A percentile compares a stretch with the other conserved stretches of the same genome.
These are phyloP conservation scores for Chrysomallon squamiferum DNA, from an alignment of 1,140 invertebrate genomes.

Conservation along the genomic window DNA sequence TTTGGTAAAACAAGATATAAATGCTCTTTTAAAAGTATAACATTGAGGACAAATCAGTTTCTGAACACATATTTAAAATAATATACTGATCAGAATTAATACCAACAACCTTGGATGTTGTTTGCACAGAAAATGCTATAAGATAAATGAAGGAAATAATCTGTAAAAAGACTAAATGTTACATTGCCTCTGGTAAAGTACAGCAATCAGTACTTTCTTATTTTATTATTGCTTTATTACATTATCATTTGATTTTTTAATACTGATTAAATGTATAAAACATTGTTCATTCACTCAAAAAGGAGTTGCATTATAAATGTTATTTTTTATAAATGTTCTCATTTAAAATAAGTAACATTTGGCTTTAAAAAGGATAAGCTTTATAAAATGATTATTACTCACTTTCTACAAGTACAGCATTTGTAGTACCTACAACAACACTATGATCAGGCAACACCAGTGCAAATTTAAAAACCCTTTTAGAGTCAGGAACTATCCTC, in stretches of 20 bases:
- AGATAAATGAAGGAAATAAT: too few relatives aligned
- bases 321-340: background rate
- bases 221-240: background rate
- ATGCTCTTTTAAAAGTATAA: background rate
- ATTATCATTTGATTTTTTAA: background rate
- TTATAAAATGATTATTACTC: background rate
- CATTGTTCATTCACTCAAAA: background rate
- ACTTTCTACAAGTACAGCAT: background rate
- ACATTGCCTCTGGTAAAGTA: too few relatives aligned
- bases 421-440: background rate
- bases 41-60: background rate
- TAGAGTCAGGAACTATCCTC: background rate
- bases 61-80: background rate
- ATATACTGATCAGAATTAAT: background rate
- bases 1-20: background rate
- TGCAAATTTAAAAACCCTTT: background rate
- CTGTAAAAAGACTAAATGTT: too few relatives aligned
- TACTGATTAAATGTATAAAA: background rate
- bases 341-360: background rate
- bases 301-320: background rate
- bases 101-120: too few relatives aligned
- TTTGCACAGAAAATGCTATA: too few relatives aligned
- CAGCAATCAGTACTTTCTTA: too few relatives aligned
- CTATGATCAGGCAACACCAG: background rate
- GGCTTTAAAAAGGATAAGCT: background rate